Base-by-base conservation (phyloP, 2,888 invertebrate genomes). In the Falcaria lacertinaria region DNA sequence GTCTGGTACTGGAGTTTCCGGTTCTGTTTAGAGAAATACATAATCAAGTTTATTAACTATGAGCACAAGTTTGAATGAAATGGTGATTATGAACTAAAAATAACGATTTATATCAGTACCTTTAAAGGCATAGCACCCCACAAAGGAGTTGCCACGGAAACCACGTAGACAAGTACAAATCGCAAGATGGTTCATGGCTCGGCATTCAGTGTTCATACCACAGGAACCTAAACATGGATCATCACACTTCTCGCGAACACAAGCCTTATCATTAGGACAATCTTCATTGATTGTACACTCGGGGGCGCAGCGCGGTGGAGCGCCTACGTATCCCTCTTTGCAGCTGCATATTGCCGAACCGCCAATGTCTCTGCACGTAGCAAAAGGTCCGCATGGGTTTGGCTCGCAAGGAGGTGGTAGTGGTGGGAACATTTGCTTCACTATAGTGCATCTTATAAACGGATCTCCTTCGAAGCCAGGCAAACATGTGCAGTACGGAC, bases 211-310 rank as follows among this genome's bases (percentile, higher is more conserved):
- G 64, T 93, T 92, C 14, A 90, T 73, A n/a, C 94, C 94, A 67
- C 93, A 93, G 13, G 92, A 91, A 51, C 94, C 93, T 17, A 92
- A 90, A 68, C 95, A 95, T 34, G 95, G 94, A 74, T 93, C 91
- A 15, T 86, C 85, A 74, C 96, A 96, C 80, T 94, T 95, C 58
- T 93, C 92, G 65, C 93, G 91, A 11, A 93, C 89, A 69, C 95
- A 96, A 34, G 94, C 93, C 69, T 91, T 91, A 61, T 93, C 91
- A 53, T 91, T 91, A 7, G 93, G 75, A 77, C 96, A 96, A 74
- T 96, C 95, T 52, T 94, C 92, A 69, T 95, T 94, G 22, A 93
- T 91, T 5, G 92, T 89, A 74, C 95, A 95, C 74, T 95, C 95
- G 4, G 95, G 95, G 57, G 94, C 87, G 75, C 96, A 96, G 40